phyloP scores from a whole-genome alignment of 2,113 vertebrate species.

The Falco punctatus region DNA sequence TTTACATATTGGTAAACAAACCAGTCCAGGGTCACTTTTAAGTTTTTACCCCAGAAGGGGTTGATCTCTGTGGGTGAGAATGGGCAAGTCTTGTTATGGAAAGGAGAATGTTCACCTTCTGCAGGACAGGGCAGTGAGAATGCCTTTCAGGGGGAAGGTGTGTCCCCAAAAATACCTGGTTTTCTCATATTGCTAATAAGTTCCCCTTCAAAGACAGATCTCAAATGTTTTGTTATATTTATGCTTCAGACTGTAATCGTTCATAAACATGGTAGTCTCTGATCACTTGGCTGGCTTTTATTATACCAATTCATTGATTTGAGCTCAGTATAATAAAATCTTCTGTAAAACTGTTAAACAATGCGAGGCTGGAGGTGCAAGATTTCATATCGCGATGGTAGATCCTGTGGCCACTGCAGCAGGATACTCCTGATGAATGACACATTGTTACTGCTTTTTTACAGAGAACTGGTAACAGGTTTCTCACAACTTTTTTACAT shows the following conservation, averaged over 20 bases:
- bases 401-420: background rate
- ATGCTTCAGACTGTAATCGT: background rate
- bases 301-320: background rate
- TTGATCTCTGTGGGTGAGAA: background rate
- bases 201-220: background rate
- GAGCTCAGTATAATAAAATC: background rate
- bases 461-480: background rate
- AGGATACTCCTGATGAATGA: background rate
- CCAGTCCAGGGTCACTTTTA: background rate
- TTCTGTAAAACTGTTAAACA: background rate
- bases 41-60: background rate
- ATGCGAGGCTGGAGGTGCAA: background rate
- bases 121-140: background rate
- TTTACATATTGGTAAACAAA: rapidly evolving
- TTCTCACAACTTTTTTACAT: background rate
- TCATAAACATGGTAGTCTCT: background rate
- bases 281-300: background rate
- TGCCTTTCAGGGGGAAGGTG: background rate
- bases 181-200: background rate
- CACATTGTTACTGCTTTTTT: background rate
- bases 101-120: background rate
- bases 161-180: background rate
- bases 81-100: rapidly evolving
- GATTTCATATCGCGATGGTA: background rate
- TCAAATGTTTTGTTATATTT: background rate